Conservation (phyloP, 2,113 vertebrate genomes). For the Hydrochoerus hydrochaeris region DNA sequence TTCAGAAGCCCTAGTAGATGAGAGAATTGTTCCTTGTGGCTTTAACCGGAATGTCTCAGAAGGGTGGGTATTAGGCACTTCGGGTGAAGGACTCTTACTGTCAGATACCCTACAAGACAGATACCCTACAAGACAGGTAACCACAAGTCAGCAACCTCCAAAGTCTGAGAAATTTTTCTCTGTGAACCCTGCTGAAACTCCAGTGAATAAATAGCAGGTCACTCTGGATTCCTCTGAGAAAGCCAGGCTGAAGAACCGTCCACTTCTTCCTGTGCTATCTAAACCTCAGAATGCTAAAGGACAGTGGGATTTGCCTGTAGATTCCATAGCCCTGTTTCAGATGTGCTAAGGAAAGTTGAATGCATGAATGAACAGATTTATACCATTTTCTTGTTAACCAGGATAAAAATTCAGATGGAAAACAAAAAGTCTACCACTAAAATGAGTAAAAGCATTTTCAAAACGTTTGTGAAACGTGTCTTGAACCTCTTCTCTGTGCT, state of each 20-base stretch:
- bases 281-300: background rate
- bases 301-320: background rate
- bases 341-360: background rate
- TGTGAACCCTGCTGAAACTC: background rate
- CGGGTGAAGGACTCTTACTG: background rate
- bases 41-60: background rate
- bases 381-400: constrained; percentile 43
- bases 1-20: background rate
- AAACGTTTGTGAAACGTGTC: background rate
- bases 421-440: background rate
- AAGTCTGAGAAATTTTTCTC: background rate
- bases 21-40: background rate
- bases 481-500: background rate
- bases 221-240: constrained; percentile 18
- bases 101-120: background rate
- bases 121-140: background rate
- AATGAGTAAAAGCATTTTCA: constrained; percentile 6
- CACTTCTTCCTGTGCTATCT: background rate
- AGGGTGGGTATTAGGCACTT: background rate
- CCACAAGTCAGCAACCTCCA: background rate
- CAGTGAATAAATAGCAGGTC: background rate
- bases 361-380: background rate
- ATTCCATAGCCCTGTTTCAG: background rate
- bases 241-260: background rate
- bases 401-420: constrained; percentile 1